Evolutionary conservation across 2,888 invertebrate species (phyloP), one percentile per base, ranked within the genome.

Genomic region (Blastobasis lacticolella): DNA sequence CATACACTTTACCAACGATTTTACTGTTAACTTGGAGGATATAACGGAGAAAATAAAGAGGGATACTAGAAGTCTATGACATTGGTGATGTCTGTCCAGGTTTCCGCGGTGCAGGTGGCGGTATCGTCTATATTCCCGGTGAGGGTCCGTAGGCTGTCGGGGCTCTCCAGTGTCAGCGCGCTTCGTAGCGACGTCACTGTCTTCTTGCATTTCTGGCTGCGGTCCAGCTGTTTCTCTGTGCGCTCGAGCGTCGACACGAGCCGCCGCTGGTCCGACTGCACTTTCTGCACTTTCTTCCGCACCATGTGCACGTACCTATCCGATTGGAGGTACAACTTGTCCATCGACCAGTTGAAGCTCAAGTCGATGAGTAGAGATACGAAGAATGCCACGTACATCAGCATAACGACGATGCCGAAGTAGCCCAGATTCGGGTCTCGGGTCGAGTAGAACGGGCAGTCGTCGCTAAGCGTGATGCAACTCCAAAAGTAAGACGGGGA

Each of bases 401-500:
- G 57, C 0, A 67, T 49, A 9, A 87, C 54, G 6, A 70, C 68
- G 3, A 75, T 36, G 3, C 73, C 79, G 44, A 78, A 85, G 59
- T 79, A 83, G 48, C 69, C 66, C 10, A 85, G 50, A 40, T 77
- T 78, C 3, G 81, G 72, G 57, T 84, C 78, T 4, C 54, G 47
- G 2, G 56, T 58, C 4, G 75, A 71, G 49, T 73, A 69, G 53
- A 84, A 77, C 4, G 78, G 75, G 51, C 85, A 88, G 1, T 81
- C 76, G 5, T 79, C 64, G 40, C 62, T 68, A 0, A 81, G 57
- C 5, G 75, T 81, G 45, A 86, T 36, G 46, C 84, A 87, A 54
- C 60, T 71, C 86, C 84, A 86, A 57, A 86, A 79, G 55, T 77
- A 80, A 9, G 82, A 77, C 36, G 64, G 57, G n/a, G 68, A 63